Percentiles rank a stretch among this genome's conserved stretches.
These are phyloP conservation scores for Drosophila kohkoa DNA, from an alignment of 1,140 invertebrate species.

Conservation along the genomic window DNA sequence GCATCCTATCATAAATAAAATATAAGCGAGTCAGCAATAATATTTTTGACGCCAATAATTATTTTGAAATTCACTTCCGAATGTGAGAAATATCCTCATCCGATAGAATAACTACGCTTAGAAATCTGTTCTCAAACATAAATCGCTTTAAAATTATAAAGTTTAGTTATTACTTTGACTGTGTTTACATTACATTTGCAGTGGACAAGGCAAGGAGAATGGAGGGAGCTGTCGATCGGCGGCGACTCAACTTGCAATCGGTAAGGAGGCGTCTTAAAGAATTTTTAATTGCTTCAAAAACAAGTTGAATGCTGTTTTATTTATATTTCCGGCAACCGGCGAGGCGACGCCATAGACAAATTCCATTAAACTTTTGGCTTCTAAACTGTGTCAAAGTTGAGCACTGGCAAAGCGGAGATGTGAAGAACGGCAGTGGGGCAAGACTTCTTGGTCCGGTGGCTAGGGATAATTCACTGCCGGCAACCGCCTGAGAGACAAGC, in stretches of 20 bases:
- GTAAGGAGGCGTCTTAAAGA: constrained; percentile 68
- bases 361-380: constrained; percentile 82
- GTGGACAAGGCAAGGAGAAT: not conserved
- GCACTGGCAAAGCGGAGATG: constrained; percentile 5
- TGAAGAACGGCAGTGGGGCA: not conserved
- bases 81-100: constrained; percentile 6
- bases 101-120: not conserved
- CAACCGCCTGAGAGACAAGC: constrained; percentile 49
- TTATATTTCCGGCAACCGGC: constrained; percentile 72
- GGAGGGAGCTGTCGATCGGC: constrained; percentile 28
- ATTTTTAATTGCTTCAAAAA: constrained; percentile 83
- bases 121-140: constrained; percentile 50
- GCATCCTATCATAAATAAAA: too few species aligned
- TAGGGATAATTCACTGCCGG: constrained; percentile 76
- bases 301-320: constrained; percentile 82
- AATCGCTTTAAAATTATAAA: constrained; percentile 62
- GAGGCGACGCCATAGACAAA: constrained; percentile 75
- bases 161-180: constrained; percentile 51
- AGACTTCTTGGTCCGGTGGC: constrained; percentile 75
- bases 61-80: too few species aligned
- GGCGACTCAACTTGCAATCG: constrained; percentile 42
- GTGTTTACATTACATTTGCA: constrained; percentile 62
- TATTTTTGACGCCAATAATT: too few species aligned
- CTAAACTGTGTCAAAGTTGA: constrained; percentile 82
- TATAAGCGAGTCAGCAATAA: too few species aligned